These are phyloP conservation scores for Deilephila porcellus DNA, from an alignment of 2,888 invertebrate species.

Conservation along the genomic window DNA sequence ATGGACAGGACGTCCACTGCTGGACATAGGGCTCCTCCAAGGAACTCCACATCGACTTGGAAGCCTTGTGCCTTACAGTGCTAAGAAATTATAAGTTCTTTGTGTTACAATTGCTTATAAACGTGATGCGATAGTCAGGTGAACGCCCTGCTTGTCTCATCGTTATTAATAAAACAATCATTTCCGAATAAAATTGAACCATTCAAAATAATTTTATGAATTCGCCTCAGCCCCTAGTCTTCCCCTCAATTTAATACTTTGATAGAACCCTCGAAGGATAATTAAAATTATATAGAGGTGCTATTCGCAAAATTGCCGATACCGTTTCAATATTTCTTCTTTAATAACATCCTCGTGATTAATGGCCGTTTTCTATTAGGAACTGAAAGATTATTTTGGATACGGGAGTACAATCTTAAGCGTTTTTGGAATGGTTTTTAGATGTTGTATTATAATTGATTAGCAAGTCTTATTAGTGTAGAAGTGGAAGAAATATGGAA, in stretches of 20 bases:
- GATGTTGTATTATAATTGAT: not conserved
- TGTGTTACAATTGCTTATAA: too few relatives aligned
- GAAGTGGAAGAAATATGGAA: too few relatives aligned
- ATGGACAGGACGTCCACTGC: too few relatives aligned
- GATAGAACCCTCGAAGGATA: not conserved
- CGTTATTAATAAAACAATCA: not conserved
- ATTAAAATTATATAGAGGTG: constrained; percentile 17
- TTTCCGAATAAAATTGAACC: not conserved
- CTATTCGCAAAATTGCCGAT: constrained; percentile 3
- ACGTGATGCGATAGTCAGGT: too few relatives aligned
- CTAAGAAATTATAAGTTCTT: too few relatives aligned
- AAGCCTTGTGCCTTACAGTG: too few relatives aligned
- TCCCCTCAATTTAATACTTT: constrained; percentile 1
- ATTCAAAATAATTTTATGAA: not conserved
- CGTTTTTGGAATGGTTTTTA: not conserved
- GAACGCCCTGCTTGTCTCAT: too few relatives aligned
- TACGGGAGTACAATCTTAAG: not conserved
- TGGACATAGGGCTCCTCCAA: too few relatives aligned
- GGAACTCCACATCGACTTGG: too few relatives aligned
- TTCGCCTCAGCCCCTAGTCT: not conserved
- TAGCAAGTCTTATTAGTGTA: too few relatives aligned
- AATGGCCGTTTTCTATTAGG: constrained; percentile 9
- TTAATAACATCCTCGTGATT: constrained; percentile 1
- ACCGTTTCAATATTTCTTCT: constrained; percentile 24
- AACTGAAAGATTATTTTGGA: not conserved